Conservation (phyloP, 2,113 vertebrate genomes). For the Nycticorax nycticorax region DNA sequence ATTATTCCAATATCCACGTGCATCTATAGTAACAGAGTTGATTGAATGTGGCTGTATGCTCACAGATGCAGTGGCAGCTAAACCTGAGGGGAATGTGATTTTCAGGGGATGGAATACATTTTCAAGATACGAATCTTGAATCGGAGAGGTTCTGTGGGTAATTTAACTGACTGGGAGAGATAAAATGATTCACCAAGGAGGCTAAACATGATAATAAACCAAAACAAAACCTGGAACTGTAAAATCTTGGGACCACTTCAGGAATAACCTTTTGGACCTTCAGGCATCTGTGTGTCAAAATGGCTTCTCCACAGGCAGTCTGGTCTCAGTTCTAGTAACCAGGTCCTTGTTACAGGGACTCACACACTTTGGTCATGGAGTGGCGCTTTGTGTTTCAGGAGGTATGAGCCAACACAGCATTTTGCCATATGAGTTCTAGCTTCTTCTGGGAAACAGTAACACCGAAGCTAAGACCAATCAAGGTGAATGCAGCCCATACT, state of each 20-base stretch:
- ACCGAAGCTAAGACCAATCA: background rate
- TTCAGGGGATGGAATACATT: background rate
- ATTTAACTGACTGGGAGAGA: background rate
- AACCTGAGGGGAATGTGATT: background rate
- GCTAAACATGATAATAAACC: background rate
- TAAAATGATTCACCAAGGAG: background rate
- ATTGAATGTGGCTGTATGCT: background rate
- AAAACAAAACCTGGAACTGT: background rate
- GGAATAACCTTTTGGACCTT: background rate
- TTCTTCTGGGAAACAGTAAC: background rate
- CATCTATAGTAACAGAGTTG: background rate
- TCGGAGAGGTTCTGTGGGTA: background rate
- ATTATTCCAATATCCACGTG: background rate
- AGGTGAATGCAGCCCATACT: background rate
- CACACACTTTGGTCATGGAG: fast-evolving
- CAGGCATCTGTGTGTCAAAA: background rate
- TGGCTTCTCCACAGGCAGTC: fast-evolving
- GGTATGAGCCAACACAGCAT: background rate
- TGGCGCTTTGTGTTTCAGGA: background rate
- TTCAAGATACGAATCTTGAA: background rate
- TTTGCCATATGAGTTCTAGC: background rate
- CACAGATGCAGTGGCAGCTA: background rate
- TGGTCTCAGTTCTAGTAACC: background rate
- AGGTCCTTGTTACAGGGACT: background rate
- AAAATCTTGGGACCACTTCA: background rate